Conservation (phyloP, 2,113 vertebrate genomes). For the Hypomesus transpacificus region DNA sequence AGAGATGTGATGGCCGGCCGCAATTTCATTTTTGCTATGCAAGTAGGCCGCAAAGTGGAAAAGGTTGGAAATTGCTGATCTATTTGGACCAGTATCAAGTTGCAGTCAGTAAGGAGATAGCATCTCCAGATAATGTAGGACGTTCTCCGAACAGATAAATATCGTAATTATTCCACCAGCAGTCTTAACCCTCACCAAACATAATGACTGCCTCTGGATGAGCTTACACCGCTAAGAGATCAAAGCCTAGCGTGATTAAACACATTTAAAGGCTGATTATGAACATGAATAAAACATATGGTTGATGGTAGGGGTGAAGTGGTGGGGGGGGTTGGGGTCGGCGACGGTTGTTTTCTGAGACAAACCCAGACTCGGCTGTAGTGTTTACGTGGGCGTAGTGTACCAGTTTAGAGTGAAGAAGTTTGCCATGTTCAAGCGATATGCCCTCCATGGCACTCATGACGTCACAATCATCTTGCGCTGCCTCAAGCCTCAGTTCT, state of each 20-base stretch:
- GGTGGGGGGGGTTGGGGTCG: neutral
- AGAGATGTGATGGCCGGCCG: neutral
- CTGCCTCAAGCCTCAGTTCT: too few relatives aligned
- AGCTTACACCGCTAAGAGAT: conserved; percentile 54
- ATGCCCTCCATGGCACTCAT: too few relatives aligned
- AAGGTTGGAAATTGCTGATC: neutral
- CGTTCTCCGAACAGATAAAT: conserved; percentile 58
- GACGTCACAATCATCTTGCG: too few relatives aligned
- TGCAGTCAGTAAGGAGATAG: conserved; percentile 59
- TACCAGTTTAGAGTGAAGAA: too few relatives aligned
- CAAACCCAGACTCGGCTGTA: too few relatives aligned
- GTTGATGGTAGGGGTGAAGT: conserved; percentile 26
- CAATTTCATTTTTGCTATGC: conserved; percentile 6
- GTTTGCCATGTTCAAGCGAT: too few relatives aligned
- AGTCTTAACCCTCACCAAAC: conserved; percentile 45
- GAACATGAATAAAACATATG: conserved; percentile 66
- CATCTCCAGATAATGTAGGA: conserved; percentile 43
- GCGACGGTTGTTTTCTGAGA: too few relatives aligned
- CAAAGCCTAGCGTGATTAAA: conserved; percentile 59
- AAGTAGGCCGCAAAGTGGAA: conserved; percentile 17
- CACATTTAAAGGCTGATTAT: conserved; percentile 62
- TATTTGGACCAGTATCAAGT: conserved; percentile 20
- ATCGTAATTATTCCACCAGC: conserved; percentile 63
- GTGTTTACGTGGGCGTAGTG: too few relatives aligned
- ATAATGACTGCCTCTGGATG: conserved; percentile 51